Conservation (phyloP, 2,113 vertebrate genomes). For the Aphyosemion australe region DNA sequence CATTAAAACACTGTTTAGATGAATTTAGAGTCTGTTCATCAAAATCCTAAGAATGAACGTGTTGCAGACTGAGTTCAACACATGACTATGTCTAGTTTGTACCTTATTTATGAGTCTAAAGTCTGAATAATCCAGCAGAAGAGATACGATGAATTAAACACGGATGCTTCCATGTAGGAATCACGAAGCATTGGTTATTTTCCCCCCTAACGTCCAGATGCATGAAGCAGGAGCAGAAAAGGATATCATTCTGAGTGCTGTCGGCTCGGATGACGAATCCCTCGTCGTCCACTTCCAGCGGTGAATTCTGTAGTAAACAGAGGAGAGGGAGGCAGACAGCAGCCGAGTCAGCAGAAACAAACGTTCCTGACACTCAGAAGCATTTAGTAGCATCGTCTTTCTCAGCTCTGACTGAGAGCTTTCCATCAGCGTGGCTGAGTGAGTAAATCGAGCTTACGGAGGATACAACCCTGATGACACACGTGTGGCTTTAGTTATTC, state of each 20-base stretch:
- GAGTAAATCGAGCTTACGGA: slow-evolving; percentile 2
- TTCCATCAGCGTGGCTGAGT: not conserved
- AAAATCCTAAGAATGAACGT: not conserved
- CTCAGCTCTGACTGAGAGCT: slow-evolving; percentile 12
- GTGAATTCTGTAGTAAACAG: slow-evolving; percentile 78
- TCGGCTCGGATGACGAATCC: slow-evolving; percentile 92
- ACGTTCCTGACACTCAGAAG: slow-evolving; percentile 12
- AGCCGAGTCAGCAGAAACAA: slow-evolving; percentile 40
- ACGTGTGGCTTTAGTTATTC: too few relatives aligned
- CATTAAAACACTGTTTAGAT: not conserved
- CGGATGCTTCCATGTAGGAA: too few relatives aligned
- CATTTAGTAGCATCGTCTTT: slow-evolving; percentile 2
- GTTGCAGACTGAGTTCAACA: not conserved
- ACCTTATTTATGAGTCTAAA: too few relatives aligned
- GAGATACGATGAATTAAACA: too few relatives aligned
- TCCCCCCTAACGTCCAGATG: too few relatives aligned
- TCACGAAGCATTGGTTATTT: too few relatives aligned
- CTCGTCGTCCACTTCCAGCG: slow-evolving; percentile 91
- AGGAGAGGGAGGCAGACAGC: slow-evolving; percentile 19
- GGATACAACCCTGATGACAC: too few relatives aligned
- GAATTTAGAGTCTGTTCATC: not conserved
- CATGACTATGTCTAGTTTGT: not conserved
- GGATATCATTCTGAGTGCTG: slow-evolving; percentile 86
- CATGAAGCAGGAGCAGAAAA: slow-evolving; percentile 43
- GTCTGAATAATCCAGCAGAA: too few relatives aligned